Percentiles rank a stretch among this genome's conserved stretches.
Evolutionary conservation across 2,888 invertebrate species (phyloP).

Genomic region (Aphidius colemani): DNA sequence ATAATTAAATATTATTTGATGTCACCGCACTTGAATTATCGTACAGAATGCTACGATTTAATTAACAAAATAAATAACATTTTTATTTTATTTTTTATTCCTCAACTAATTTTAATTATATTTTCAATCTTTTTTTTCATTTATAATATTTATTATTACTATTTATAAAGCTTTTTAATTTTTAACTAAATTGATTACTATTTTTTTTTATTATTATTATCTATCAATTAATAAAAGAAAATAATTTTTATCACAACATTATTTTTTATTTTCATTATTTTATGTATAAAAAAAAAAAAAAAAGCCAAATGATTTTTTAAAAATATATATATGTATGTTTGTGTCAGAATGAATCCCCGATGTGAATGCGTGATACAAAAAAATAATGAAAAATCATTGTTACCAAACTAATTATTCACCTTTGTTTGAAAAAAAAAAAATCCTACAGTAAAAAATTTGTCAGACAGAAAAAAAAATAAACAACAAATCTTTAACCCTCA

Average conservation of each 20-base stretch:
- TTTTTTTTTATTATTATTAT: slow-evolving; percentile 7
- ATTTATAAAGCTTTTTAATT: slow-evolving; percentile 14
- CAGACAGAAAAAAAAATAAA: background rate
- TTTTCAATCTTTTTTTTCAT: too few relatives aligned
- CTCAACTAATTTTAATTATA: too few relatives aligned
- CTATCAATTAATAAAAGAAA: slow-evolving; percentile 2
- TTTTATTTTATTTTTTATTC: too few relatives aligned
- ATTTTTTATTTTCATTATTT: slow-evolving; percentile 8
- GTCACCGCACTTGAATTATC: too few relatives aligned
- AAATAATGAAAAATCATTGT: background rate
- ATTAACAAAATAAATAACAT: too few relatives aligned
- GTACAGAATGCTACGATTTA: too few relatives aligned
- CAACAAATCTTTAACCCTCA: background rate
- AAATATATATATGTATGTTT: slow-evolving; percentile 10
- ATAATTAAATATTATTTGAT: too few relatives aligned
- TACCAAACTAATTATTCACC: background rate
- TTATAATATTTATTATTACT: too few relatives aligned
- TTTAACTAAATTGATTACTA: slow-evolving; percentile 11
- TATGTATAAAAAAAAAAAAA: slow-evolving; percentile 1
- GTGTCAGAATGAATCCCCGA: slow-evolving; percentile 11
- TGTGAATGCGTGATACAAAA: slow-evolving; percentile 21
- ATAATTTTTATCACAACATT: slow-evolving; percentile 4
- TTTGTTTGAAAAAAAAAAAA: background rate
- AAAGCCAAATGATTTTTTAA: slow-evolving; percentile 7
- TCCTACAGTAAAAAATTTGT: background rate